A percentile compares a stretch with the other conserved stretches of the same genome.
Conservation (phyloP, 2,113 vertebrate genomes). For the Thunnus thynnus region DNA sequence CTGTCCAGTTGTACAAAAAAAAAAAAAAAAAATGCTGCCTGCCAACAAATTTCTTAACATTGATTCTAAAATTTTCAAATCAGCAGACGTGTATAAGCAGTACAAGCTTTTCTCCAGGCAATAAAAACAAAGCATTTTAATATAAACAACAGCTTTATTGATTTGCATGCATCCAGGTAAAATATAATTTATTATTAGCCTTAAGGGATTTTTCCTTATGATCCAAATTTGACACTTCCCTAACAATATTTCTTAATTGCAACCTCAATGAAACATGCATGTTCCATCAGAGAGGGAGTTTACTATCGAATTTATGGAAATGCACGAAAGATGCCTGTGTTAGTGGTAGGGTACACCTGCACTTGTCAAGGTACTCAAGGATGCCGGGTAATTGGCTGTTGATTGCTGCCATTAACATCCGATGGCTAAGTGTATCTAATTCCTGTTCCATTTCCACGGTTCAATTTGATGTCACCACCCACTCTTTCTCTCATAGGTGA, state of each 20-base stretch:
- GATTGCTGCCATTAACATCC: conserved; percentile 86
- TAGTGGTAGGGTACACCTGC: conserved; percentile 80
- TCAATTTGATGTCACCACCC: conserved; percentile 82
- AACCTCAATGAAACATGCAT: conserved; percentile 55
- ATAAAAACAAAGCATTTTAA: conserved; percentile 44
- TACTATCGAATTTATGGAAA: conserved; percentile 81
- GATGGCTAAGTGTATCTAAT: conserved; percentile 84
- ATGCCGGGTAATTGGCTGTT: conserved; percentile 83
- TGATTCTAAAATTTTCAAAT: conserved; percentile 38
- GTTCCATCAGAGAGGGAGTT: conserved; percentile 72
- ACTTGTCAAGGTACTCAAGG: conserved; percentile 83
- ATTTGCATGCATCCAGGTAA: conserved; percentile 64
- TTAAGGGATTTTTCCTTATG: conserved; percentile 44
- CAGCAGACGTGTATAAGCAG: conserved; percentile 12
- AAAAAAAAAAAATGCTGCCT: conserved; percentile 3
- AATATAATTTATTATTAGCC: conserved; percentile 60
- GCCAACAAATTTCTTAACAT: conserved; percentile 51
- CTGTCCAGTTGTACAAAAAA: conserved; percentile 38
- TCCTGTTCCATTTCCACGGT: conserved; percentile 84
- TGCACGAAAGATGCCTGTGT: conserved; percentile 67
- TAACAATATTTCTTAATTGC: conserved; percentile 78
- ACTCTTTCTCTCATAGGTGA: conserved; percentile 78
- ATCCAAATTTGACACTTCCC: conserved; percentile 63
- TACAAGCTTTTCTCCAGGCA: conserved; percentile 18
- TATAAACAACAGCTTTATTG: conserved; percentile 57